A percentile compares a stretch with the other conserved stretches of the same genome.
Evolutionary conservation across 2,113 vertebrate species (phyloP).

Genomic region (Upupa epops): DNA sequence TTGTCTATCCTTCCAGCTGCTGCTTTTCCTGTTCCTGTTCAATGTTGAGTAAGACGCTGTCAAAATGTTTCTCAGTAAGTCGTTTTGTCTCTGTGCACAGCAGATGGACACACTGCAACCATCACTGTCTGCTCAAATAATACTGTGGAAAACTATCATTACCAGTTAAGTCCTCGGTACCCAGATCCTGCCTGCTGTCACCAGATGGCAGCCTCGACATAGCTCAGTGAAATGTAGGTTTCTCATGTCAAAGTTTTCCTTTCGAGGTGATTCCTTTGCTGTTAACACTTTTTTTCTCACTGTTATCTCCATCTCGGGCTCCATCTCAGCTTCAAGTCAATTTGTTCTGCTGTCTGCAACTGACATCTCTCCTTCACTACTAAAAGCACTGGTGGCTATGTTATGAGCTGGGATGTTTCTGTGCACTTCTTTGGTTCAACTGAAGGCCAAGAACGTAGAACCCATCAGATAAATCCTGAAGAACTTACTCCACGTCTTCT

Average conservation of each 20-base stretch:
- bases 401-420: background rate
- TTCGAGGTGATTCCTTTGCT: background rate
- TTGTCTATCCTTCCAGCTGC: background rate
- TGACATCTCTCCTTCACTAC: background rate
- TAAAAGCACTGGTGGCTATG: background rate
- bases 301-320: background rate
- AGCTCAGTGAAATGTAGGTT: background rate
- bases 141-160: background rate
- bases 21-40: background rate
- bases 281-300: background rate
- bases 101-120: background rate
- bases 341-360: background rate
- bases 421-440: background rate
- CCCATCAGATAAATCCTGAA: background rate
- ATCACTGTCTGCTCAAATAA: background rate
- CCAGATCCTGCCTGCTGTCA: background rate
- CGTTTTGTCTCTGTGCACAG: background rate
- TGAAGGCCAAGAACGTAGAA: background rate
- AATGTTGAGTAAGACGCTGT: background rate
- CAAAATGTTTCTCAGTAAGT: background rate
- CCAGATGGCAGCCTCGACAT: conserved; percentile 54
- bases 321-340: background rate
- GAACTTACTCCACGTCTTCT: background rate
- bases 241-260: rapidly evolving
- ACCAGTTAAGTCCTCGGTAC: background rate